Conservation (phyloP, 1,140 invertebrate species). For the Mactra quadrangularis region DNA sequence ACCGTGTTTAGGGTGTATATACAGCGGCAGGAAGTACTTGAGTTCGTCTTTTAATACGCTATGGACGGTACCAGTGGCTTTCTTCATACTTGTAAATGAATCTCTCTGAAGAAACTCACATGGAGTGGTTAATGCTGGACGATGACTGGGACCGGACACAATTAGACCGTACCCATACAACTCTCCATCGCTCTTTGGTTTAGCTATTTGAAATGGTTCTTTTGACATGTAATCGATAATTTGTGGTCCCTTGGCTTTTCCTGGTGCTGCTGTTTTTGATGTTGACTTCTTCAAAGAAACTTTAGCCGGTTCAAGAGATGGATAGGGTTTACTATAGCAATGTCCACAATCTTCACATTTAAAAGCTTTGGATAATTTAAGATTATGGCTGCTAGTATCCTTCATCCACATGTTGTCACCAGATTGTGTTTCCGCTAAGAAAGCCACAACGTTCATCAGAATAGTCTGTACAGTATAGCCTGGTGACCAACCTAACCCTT, state of each 20-base stretch:
- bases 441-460: slow-evolving; percentile 76
- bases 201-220: slow-evolving; percentile 64
- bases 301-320: slow-evolving; percentile 55
- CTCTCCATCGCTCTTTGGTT: slow-evolving; percentile 68
- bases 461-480: slow-evolving; percentile 78
- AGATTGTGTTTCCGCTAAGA: slow-evolving; percentile 73
- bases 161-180: slow-evolving; percentile 76
- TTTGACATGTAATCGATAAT: slow-evolving; percentile 78
- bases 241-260: slow-evolving; percentile 57
- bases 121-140: slow-evolving; percentile 74
- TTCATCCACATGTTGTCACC: slow-evolving; percentile 62
- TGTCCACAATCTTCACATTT: slow-evolving; percentile 76
- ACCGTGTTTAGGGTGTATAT: slow-evolving; percentile 74
- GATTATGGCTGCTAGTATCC: slow-evolving; percentile 61
- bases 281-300: not conserved
- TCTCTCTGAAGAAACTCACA: slow-evolving; percentile 74
- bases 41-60: slow-evolving; percentile 77
- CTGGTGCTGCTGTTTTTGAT: slow-evolving; percentile 38
- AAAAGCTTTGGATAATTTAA: slow-evolving; percentile 70
- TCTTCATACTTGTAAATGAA: slow-evolving; percentile 74
- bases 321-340: slow-evolving; percentile 72
- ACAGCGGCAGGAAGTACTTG: slow-evolving; percentile 74
- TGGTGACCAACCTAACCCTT: slow-evolving; percentile 76
- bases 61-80: slow-evolving; percentile 70
- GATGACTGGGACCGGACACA: slow-evolving; percentile 70